Evolutionary conservation across 2,113 vertebrate species (phyloP).

Genomic region (Macroglossus sobrinus): DNA sequence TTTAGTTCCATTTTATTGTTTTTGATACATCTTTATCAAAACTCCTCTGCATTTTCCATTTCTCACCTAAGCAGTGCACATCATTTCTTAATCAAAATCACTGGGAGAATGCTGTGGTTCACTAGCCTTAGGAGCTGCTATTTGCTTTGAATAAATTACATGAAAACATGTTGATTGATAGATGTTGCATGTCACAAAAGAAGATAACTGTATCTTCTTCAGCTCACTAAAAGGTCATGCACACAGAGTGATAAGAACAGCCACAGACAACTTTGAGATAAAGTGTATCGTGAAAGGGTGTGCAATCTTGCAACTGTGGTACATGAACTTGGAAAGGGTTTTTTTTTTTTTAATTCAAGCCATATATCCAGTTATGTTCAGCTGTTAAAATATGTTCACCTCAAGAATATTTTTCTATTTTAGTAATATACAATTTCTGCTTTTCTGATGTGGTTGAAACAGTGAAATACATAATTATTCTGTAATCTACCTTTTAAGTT

Average conservation of each 20-base stretch:
- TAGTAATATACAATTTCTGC: neutral
- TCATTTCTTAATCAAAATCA: slow-evolving; percentile 90
- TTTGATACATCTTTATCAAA: slow-evolving; percentile 88
- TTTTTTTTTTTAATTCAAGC: slow-evolving; percentile 83
- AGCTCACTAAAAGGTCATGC: slow-evolving; percentile 97
- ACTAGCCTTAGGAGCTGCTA: slow-evolving; percentile 89
- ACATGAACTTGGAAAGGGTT: slow-evolving; percentile 82
- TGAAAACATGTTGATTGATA: slow-evolving; percentile 96
- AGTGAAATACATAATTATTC: neutral
- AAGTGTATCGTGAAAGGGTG: slow-evolving; percentile 82
- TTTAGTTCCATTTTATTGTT: slow-evolving; percentile 81
- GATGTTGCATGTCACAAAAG: slow-evolving; percentile 94
- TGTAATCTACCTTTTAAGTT: neutral
- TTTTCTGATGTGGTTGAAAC: neutral
- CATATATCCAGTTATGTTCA: slow-evolving; percentile 79
- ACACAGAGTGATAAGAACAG: slow-evolving; percentile 92
- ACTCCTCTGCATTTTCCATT: slow-evolving; percentile 85
- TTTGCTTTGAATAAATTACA: slow-evolving; percentile 93
- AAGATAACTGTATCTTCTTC: slow-evolving; percentile 97
- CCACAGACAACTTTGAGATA: slow-evolving; percentile 88
- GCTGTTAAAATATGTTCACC: slow-evolving; percentile 38
- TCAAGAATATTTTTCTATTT: slow-evolving; percentile 43
- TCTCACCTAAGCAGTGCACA: slow-evolving; percentile 86
- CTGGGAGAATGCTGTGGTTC: slow-evolving; percentile 85
- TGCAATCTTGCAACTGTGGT: slow-evolving; percentile 78